A percentile compares a stretch with the other conserved stretches of the same genome.
Evolutionary conservation across 2,113 vertebrate species (phyloP).

Genomic region (Bettongia penicillata): DNA sequence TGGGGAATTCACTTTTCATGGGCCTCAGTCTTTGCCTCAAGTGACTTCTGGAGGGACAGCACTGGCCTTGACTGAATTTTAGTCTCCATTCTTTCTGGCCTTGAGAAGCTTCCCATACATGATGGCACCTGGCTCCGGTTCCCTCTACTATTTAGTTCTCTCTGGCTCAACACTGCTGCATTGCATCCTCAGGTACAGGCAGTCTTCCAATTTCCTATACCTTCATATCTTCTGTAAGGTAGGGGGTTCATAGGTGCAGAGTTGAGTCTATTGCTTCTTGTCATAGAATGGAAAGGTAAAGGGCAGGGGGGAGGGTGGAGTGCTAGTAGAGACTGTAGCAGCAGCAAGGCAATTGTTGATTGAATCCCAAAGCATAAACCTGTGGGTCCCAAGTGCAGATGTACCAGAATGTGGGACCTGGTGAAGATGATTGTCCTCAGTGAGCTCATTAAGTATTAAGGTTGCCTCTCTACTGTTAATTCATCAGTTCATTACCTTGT

Average conservation of each 20-base stretch:
- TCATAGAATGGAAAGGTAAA: background rate
- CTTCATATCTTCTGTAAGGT: background rate
- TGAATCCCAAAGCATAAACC: background rate
- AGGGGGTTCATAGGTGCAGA: background rate
- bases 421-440: background rate
- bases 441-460: background rate
- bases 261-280: background rate
- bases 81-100: background rate
- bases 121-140: background rate
- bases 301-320: background rate
- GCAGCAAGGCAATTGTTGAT: background rate
- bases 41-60: background rate
- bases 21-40: background rate
- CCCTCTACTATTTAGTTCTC: background rate
- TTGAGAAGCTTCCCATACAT: background rate
- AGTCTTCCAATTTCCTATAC: background rate
- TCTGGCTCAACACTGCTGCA: background rate
- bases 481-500: background rate
- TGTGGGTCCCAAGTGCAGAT: background rate
- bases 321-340: background rate
- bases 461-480: background rate
- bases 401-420: background rate
- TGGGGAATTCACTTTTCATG: background rate
- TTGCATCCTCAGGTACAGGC: background rate
- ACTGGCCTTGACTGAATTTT: background rate